Evolutionary conservation across 1,140 invertebrate species (phyloP).

Genomic region (Archivesica marissinica): DNA sequence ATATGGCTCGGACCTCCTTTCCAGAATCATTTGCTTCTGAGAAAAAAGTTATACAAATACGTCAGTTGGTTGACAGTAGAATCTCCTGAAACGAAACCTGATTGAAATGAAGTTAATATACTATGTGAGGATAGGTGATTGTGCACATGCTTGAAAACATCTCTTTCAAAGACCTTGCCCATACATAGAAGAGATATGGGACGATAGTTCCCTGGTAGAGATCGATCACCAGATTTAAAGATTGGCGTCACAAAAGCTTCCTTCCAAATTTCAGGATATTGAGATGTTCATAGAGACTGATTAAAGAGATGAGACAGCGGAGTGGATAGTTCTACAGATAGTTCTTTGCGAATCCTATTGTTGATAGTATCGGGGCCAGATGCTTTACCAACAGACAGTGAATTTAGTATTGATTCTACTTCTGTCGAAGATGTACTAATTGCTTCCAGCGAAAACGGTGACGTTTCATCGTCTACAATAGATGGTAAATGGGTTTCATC

Average conservation of each 20-base stretch:
- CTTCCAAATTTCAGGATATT: neutral
- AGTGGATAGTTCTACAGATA: no score
- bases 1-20: neutral
- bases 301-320: neutral
- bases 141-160: constrained; percentile 3
- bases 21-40: neutral
- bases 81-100: constrained; percentile 7
- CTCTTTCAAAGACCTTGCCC: constrained; percentile 32
- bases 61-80: constrained; percentile 32
- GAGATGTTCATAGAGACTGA: neutral
- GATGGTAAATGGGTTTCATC: neutral
- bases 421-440: neutral
- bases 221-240: neutral
- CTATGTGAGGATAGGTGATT: neutral
- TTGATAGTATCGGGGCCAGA: constrained; percentile 26
- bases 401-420: neutral
- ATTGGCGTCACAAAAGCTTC: neutral
- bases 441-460: neutral
- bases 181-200: neutral
- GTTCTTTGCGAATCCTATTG: constrained; percentile 1
- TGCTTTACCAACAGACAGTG: constrained; percentile 1
- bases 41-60: constrained; percentile 4
- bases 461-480: neutral
- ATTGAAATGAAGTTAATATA: constrained; percentile 14
- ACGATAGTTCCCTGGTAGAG: neutral